Evolutionary conservation across 2,888 invertebrate genomes (phyloP).

Genomic region (Ochropleura leucogaster): DNA sequence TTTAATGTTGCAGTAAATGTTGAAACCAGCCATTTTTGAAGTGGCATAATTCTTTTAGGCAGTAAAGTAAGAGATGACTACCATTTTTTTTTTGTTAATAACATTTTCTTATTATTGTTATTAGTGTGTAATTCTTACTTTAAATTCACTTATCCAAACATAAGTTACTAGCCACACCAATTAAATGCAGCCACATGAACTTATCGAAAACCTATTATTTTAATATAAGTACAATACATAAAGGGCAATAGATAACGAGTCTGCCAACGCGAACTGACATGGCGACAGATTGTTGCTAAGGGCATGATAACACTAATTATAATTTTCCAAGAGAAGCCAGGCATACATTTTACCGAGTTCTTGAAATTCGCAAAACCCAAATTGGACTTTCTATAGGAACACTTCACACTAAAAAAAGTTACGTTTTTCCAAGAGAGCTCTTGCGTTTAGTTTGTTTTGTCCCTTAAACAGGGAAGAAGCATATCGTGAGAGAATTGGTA

Average conservation of each 20-base stretch:
- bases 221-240: slow-evolving; percentile 21
- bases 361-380: too few species aligned
- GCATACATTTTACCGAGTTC: neutral
- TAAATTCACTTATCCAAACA: too few species aligned
- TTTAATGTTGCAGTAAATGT: slow-evolving; percentile 8
- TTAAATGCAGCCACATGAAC: slow-evolving; percentile 1
- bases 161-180: neutral
- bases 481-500: neutral
- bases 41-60: neutral
- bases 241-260: slow-evolving; percentile 35
- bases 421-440: too few species aligned
- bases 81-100: neutral
- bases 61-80: neutral
- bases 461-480: neutral
- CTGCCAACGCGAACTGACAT: slow-evolving; percentile 29
- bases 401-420: too few species aligned
- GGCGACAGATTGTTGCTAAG: slow-evolving; percentile 40
- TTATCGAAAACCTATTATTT: slow-evolving; percentile 20
- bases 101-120: too few species aligned
- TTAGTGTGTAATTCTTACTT: too few species aligned
- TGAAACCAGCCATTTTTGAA: neutral
- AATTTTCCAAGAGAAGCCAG: neutral
- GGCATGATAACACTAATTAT: slow-evolving; percentile 11
- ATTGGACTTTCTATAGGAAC: too few species aligned
- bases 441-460: too few species aligned